Evolutionary conservation across 2,113 vertebrate species (phyloP).

Genomic region (Nannospalax galili): DNA sequence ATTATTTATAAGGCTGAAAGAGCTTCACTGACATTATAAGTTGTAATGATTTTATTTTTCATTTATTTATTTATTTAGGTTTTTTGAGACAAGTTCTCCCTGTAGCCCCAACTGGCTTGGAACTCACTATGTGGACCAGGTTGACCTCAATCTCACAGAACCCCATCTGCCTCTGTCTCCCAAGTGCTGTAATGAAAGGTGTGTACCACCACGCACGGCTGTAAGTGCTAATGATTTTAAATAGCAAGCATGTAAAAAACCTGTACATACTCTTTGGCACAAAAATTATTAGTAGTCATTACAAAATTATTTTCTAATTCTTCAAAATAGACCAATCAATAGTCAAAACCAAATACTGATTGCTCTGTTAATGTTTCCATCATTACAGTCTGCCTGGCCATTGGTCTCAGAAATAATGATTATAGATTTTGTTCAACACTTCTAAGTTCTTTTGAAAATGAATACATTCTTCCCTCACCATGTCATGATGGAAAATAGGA

Average conservation of each 20-base stretch:
- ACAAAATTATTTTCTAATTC: slow-evolving; percentile 49
- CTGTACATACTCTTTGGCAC: neutral
- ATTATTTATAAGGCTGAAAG: slow-evolving; percentile 42
- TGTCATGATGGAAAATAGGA: slow-evolving; percentile 21
- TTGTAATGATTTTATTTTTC: slow-evolving; percentile 1
- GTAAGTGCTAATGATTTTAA: slow-evolving; percentile 2
- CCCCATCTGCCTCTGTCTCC: too few relatives aligned
- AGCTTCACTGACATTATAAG: neutral
- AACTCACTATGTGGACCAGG: too few relatives aligned
- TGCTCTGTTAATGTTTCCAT: slow-evolving; percentile 7
- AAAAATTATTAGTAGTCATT: slow-evolving; percentile 18
- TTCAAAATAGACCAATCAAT: slow-evolving; percentile 6
- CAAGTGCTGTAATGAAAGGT: too few relatives aligned
- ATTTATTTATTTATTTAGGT: too few relatives aligned
- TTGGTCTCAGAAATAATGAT: slow-evolving; percentile 26
- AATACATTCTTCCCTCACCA: slow-evolving; percentile 1
- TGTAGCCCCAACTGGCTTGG: too few relatives aligned
- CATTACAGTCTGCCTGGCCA: neutral
- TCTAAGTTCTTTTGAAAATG: slow-evolving; percentile 47
- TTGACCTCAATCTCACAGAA: too few relatives aligned
- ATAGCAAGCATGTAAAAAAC: slow-evolving; percentile 9
- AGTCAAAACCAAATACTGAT: slow-evolving; percentile 19
- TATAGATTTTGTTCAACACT: slow-evolving; percentile 21
- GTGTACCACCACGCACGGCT: too few relatives aligned
- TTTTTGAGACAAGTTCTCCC: too few relatives aligned